Evolutionary conservation across 1,140 invertebrate species (phyloP).

Genomic region (Onthophagus taurus): DNA sequence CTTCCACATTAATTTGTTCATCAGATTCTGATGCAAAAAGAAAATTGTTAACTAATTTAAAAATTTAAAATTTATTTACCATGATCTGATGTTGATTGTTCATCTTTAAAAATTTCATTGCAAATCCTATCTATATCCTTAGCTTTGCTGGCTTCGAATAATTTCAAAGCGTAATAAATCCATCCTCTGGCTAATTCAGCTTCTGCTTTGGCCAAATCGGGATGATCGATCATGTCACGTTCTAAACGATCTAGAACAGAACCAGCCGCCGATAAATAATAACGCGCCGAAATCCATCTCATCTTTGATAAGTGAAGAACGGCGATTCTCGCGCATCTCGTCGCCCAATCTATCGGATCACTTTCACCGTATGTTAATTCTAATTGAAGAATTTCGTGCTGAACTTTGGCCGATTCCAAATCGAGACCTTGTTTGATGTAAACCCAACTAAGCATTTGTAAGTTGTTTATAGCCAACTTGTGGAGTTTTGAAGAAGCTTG

Average conservation of each 20-base stretch:
- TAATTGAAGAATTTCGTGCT: conserved; percentile 27
- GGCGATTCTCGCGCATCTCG: conserved; percentile 26
- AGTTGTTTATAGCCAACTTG: conserved; percentile 28
- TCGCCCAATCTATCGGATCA: conserved; percentile 28
- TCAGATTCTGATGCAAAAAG: background rate
- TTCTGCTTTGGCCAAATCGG: conserved; percentile 21
- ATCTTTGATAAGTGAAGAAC: conserved; percentile 23
- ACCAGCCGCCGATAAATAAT: conserved; percentile 26
- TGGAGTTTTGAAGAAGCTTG: conserved; percentile 20
- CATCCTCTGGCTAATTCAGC: conserved; percentile 29
- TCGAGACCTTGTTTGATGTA: conserved; percentile 25
- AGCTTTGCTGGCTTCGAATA: conserved; percentile 25
- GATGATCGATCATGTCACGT: conserved; percentile 17
- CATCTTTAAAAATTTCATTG: conserved; percentile 14
- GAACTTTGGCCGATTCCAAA: conserved; percentile 20
- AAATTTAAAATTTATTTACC: background rate
- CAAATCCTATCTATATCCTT: conserved; percentile 18
- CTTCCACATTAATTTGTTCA: conserved; percentile 5
- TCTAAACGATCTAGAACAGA: conserved; percentile 28
- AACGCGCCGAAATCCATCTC: conserved; percentile 26
- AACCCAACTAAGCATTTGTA: conserved; percentile 33
- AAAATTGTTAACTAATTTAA: background rate
- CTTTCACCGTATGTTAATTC: conserved; percentile 23
- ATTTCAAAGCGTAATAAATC: conserved; percentile 27
- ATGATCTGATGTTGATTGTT: conserved; percentile 3